phyloP scores from a whole-genome alignment of 2,797 vertebrate species.

The Cynodonichthys magdalenae region DNA sequence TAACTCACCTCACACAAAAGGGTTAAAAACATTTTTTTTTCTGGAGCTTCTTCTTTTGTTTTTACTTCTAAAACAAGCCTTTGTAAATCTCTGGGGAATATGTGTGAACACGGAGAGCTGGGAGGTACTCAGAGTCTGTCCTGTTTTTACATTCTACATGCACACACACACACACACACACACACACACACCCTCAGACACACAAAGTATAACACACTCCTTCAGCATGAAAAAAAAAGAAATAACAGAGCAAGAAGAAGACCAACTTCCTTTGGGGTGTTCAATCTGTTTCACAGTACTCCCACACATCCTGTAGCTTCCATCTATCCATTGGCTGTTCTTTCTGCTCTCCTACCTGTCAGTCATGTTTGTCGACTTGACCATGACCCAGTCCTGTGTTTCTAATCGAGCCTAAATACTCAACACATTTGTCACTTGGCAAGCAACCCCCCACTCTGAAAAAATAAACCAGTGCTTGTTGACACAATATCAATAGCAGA shows the following conservation, averaged over 20 bases:
- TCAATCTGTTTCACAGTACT: conserved; percentile 28
- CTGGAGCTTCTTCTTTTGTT: conserved; percentile 18
- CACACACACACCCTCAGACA: conserved; percentile 7
- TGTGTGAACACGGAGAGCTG: conserved; percentile 58
- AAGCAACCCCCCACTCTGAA: conserved; percentile 12
- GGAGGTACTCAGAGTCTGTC: conserved; percentile 60
- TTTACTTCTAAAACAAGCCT: conserved; percentile 57
- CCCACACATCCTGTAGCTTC: conserved; percentile 15
- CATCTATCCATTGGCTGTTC: conserved; percentile 8
- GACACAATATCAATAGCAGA: conserved; percentile 38
- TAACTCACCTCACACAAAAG: conserved; percentile 28
- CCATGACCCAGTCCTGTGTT: conserved; percentile 22
- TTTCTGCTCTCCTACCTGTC: conserved; percentile 10
- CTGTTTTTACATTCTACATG: conserved; percentile 53
- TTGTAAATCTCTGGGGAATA: conserved; percentile 58
- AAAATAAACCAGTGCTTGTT: conserved; percentile 33
- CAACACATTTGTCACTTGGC: conserved; percentile 18
- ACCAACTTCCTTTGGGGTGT: conserved; percentile 13
- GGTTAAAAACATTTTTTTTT: conserved; percentile 36
- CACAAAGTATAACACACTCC: conserved; percentile 30
- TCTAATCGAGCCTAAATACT: conserved; percentile 49
- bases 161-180: conserved; percentile 18
- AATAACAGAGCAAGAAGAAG: conserved; percentile 17
- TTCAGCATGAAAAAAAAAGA: conserved; percentile 47
- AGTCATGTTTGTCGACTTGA: conserved; percentile 24